phyloP scores from a whole-genome alignment of 2,888 invertebrate species.

The Pseudococcus viburni region DNA sequence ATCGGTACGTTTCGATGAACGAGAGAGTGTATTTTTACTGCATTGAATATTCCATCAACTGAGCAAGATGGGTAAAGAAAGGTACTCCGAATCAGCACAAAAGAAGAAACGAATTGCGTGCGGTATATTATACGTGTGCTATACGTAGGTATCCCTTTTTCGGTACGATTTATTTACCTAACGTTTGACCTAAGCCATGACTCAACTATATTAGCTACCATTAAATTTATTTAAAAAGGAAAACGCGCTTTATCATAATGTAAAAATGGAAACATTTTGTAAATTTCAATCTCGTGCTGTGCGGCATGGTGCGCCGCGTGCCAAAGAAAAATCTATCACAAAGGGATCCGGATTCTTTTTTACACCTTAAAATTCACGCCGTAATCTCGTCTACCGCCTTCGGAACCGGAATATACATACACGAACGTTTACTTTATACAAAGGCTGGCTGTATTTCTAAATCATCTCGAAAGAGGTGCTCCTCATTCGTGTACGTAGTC shows the following conservation, averaged over 20 bases:
- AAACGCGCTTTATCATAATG: constrained; percentile 43
- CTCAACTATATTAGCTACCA: constrained; percentile 18
- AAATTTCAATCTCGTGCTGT: constrained; percentile 36
- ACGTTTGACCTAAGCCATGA: constrained; percentile 29
- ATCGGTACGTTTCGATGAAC: background rate
- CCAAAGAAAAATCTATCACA: constrained; percentile 27
- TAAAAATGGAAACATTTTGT: constrained; percentile 29
- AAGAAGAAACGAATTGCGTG: constrained; percentile 30
- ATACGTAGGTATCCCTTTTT: background rate
- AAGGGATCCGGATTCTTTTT: background rate
- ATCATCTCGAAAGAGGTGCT: background rate
- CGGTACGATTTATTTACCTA: constrained; percentile 34
- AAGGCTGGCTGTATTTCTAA: background rate
- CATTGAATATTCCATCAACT: constrained; percentile 13
- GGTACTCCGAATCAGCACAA: constrained; percentile 4
- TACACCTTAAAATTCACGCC: constrained; percentile 13
- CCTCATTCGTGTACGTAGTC: background rate
- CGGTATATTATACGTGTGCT: background rate
- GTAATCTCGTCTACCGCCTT: background rate
- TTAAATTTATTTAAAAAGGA: constrained; percentile 42
- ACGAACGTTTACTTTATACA: background rate
- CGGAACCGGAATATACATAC: background rate
- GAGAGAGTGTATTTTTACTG: background rate
- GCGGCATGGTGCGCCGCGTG: background rate
- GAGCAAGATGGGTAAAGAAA: background rate